A percentile compares a stretch with the other conserved stretches of the same genome.
phyloP scores from a whole-genome alignment of 2,888 invertebrate genomes.

The Nomada fabriciana region DNA sequence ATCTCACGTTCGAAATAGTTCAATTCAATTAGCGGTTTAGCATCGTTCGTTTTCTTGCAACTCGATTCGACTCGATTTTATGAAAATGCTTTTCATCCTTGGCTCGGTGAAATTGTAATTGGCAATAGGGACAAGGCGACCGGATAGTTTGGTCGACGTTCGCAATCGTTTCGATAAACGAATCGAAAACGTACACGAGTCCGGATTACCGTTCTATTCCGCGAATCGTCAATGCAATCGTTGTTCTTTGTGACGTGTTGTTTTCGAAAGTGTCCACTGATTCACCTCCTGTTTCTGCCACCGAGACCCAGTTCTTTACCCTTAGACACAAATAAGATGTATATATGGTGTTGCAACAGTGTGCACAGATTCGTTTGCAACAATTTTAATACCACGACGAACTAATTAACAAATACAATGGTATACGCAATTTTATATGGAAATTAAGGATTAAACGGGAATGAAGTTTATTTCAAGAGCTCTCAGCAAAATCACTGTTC shows the following conservation, averaged over 20 bases:
- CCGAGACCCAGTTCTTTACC: conserved; percentile 57
- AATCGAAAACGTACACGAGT: conserved; percentile 31
- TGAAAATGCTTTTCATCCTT: neutral
- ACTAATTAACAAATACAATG: too few species aligned
- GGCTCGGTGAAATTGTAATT: neutral
- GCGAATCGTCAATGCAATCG: conserved; percentile 50
- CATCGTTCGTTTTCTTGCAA: too few species aligned
- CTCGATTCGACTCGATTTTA: too few species aligned
- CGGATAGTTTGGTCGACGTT: neutral
- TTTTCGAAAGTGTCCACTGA: conserved; percentile 61
- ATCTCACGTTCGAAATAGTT: too few species aligned
- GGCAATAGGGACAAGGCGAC: neutral
- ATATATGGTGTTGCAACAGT: conserved; percentile 3
- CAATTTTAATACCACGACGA: too few species aligned
- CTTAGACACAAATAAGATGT: conserved; percentile 21
- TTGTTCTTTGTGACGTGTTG: conserved; percentile 51
- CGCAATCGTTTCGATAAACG: conserved; percentile 20
- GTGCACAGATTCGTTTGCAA: conserved; percentile 3
- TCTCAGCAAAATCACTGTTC: too few species aligned
- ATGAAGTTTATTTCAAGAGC: too few species aligned
- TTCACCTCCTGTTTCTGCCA: conserved; percentile 31
- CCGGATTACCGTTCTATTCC: conserved; percentile 60
- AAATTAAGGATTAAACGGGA: too few species aligned
- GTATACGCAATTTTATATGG: too few species aligned
- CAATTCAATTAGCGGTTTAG: too few species aligned